Base-by-base conservation (phyloP, 2,113 vertebrate genomes). In the Naja naja region DNA sequence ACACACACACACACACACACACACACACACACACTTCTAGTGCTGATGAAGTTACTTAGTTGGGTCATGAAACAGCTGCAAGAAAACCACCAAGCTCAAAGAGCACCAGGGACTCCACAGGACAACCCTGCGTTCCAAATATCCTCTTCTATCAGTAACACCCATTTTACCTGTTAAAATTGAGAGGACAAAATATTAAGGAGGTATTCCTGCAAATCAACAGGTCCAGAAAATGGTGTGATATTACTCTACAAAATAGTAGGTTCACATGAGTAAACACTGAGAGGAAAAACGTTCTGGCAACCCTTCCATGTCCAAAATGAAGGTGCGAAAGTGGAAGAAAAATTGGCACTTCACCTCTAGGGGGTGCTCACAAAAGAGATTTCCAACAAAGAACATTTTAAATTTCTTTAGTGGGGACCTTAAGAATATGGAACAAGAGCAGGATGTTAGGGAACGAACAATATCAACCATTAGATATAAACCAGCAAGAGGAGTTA, bases 341-440 rank as follows among this genome's bases (percentile, higher is more conserved):
- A 85, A 5, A 89, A 89, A 4, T 6, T 49, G 54, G 54, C 90
- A 93, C 89, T 55, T 94, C 92, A 91, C 89, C 85, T 69, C 93
- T 94, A 95, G 91, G 95, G 93, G 64, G 87, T 45, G 81, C 92
- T 91, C 93, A 85, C n/a, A 92, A 22, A 90, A 94, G 87, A 91
- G 91, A n/a, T 1, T 4, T 25, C 7, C 4, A 10, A 14, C 9
- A 74, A 43, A 2, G 49, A 0, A 90, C 56, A 3, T 92, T 49
- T 53, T 90, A 30, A 30, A 47, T 12, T 2, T 0, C 18, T 90
- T 74, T 91, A 5, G 52, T 1, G 34, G 74, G 49, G 60, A 93
- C 16, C 23, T 91, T 90, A 43, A 85, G 25, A 91, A 69, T 16
- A 47, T 1, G 14, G 43, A 53, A 27, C 89, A 89, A 69, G 9